A percentile compares a stretch with the other conserved stretches of the same genome.
These are phyloP conservation scores for Alviniconcha strummeri DNA, from an alignment of 2,888 invertebrate genomes.

Conservation along the genomic window DNA sequence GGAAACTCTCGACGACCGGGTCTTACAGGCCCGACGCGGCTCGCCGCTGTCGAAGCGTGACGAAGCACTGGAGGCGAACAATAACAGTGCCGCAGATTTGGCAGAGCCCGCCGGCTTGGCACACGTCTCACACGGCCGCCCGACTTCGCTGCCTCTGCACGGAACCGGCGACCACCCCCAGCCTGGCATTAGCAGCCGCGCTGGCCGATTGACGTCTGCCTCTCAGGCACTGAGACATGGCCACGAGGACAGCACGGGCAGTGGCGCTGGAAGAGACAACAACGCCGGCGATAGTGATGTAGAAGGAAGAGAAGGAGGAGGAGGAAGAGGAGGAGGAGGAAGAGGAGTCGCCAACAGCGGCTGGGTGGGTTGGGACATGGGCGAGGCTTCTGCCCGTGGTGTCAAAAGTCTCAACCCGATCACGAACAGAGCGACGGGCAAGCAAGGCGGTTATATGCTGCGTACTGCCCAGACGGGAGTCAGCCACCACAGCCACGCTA, in stretches of 20 bases:
- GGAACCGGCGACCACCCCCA: neutral
- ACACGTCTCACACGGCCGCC: neutral
- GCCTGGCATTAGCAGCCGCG: neutral
- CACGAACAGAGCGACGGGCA: conserved; percentile 2
- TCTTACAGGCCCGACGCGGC: neutral
- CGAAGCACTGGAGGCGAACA: neutral
- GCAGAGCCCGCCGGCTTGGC: neutral
- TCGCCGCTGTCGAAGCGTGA: neutral
- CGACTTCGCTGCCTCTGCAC: neutral
- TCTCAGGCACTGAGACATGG: neutral
- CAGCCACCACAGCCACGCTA: conserved; percentile 14
- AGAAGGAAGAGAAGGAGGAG: neutral
- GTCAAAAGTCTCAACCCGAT: neutral
- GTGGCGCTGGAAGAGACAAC: neutral
- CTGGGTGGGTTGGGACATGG: conserved; percentile 3
- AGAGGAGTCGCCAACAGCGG: too few relatives aligned
- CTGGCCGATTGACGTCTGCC: neutral
- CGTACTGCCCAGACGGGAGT: neutral
- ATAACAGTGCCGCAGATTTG: neutral
- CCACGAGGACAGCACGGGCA: neutral
- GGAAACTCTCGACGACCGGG: neutral
- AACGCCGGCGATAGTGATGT: neutral
- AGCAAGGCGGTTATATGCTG: neutral
- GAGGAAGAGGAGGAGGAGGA: neutral
- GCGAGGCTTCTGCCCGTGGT: neutral